Percentiles rank a stretch among this genome's conserved stretches.
Conservation (phyloP, 2,888 invertebrate genomes). For the Hybos culiciformis region DNA sequence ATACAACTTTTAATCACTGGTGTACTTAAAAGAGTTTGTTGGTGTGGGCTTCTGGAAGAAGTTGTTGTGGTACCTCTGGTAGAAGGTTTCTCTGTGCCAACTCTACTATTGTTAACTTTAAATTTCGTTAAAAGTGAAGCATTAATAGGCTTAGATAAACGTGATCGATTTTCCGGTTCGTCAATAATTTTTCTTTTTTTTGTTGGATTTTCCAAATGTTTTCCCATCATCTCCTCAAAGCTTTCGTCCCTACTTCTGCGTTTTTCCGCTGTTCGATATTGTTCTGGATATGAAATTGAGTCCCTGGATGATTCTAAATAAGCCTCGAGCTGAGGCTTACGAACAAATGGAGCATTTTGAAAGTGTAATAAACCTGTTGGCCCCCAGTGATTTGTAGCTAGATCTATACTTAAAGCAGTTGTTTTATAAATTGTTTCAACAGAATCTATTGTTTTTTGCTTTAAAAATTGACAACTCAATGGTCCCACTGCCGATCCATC, state of each 20-base stretch:
- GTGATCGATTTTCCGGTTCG: conserved; percentile 2
- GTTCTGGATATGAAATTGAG: conserved; percentile 22
- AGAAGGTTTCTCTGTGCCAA: neutral
- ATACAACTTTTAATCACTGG: conserved; percentile 13
- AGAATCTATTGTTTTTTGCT: conserved; percentile 24
- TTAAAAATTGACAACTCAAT: conserved; percentile 28
- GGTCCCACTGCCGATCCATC: conserved; percentile 22
- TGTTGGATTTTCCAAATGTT: conserved; percentile 11
- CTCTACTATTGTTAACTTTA: neutral
- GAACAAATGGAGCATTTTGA: conserved; percentile 28
- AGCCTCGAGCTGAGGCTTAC: conserved; percentile 21
- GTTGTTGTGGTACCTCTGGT: neutral
- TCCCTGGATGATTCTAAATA: conserved; percentile 14
- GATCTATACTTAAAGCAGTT: conserved; percentile 27
- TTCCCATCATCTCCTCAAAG: neutral
- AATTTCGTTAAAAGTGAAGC: conserved; percentile 10
- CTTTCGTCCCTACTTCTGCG: conserved; percentile 15
- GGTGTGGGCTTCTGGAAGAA: neutral
- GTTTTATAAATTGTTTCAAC: conserved; percentile 28
- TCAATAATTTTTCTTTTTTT: conserved; percentile 14
- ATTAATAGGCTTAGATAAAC: conserved; percentile 4
- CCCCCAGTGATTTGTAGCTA: conserved; percentile 25
- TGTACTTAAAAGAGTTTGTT: conserved; percentile 8
- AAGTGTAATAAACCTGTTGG: conserved; percentile 17
- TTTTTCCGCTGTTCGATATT: conserved; percentile 21